A percentile compares a stretch with the other conserved stretches of the same genome.
Evolutionary conservation across 2,797 vertebrate genomes (phyloP).

Genomic region (Semotilus atromaculatus): DNA sequence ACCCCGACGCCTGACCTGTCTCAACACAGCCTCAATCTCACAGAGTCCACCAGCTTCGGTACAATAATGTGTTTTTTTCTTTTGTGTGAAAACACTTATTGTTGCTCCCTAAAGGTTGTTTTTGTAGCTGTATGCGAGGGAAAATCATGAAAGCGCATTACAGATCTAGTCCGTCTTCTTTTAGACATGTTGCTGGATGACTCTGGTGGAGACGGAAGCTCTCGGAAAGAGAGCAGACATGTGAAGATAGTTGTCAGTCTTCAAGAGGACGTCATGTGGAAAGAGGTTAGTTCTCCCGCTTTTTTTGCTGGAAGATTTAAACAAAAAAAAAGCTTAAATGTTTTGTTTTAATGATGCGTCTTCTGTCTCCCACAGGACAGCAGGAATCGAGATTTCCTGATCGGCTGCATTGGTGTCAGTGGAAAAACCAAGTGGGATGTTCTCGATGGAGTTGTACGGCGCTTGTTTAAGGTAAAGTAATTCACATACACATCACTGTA

Average conservation of each 20-base stretch:
- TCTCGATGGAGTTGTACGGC: constrained; percentile 92
- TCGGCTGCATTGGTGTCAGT: constrained; percentile 96
- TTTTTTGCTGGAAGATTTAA: not conserved
- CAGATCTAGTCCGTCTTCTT: constrained; percentile 2
- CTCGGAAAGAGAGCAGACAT: constrained; percentile 91
- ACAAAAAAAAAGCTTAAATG: not conserved
- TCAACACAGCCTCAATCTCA: constrained; percentile 92
- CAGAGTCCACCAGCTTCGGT: constrained; percentile 96
- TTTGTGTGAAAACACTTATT: not conserved
- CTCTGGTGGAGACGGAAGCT: constrained; percentile 83
- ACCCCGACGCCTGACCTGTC: constrained; percentile 79
- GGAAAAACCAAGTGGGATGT: constrained; percentile 99
- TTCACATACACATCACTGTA: not conserved
- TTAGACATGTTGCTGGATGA: constrained; percentile 96
- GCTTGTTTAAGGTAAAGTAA: constrained; percentile 90
- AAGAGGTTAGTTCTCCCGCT: constrained; percentile 80
- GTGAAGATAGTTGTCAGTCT: constrained; percentile 94
- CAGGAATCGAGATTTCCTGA: constrained; percentile 85
- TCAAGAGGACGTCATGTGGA: constrained; percentile 86
- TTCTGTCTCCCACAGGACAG: constrained; percentile 76
- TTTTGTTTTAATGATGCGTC: not conserved
- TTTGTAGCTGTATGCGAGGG: not conserved
- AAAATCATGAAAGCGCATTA: not conserved
- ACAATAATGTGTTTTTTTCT: constrained; percentile 13
- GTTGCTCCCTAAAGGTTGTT: not conserved